phyloP scores from a whole-genome alignment of 2,113 vertebrate species.

The Xenopus laevis region DNA sequence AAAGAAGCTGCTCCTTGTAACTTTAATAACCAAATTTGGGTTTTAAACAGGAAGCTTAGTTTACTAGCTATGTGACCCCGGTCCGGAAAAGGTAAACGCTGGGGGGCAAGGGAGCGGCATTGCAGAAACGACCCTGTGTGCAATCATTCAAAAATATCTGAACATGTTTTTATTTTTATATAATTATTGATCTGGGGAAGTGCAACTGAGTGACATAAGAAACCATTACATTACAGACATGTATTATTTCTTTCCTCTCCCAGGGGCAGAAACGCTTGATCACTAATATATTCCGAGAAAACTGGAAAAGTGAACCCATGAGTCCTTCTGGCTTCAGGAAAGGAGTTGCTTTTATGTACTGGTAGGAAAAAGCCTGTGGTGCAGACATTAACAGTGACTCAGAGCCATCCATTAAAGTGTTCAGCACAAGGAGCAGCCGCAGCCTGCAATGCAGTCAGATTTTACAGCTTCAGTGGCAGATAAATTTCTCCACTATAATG shows the following conservation, averaged over 20 bases:
- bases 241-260: background rate
- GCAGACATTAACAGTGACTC: constrained; percentile 10
- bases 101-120: too few species aligned
- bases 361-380: background rate
- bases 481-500: background rate
- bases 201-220: too few species aligned
- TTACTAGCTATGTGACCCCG: too few species aligned
- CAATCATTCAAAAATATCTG: too few species aligned
- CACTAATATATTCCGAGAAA: background rate
- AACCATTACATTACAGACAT: too few species aligned
- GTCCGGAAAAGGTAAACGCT: too few species aligned
- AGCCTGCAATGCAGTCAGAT: constrained; percentile 35
- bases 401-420: background rate
- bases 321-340: background rate
- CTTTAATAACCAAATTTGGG: too few species aligned
- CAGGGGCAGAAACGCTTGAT: background rate
- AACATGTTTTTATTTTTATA: too few species aligned
- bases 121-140: too few species aligned
- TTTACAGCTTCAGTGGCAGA: background rate
- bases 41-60: too few species aligned
- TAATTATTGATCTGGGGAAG: too few species aligned
- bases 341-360: background rate
- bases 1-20: too few species aligned
- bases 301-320: background rate
- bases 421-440: background rate